A percentile compares a stretch with the other conserved stretches of the same genome.
phyloP scores from a whole-genome alignment of 2,888 invertebrate genomes.

The Arrhopalites spinosus region DNA sequence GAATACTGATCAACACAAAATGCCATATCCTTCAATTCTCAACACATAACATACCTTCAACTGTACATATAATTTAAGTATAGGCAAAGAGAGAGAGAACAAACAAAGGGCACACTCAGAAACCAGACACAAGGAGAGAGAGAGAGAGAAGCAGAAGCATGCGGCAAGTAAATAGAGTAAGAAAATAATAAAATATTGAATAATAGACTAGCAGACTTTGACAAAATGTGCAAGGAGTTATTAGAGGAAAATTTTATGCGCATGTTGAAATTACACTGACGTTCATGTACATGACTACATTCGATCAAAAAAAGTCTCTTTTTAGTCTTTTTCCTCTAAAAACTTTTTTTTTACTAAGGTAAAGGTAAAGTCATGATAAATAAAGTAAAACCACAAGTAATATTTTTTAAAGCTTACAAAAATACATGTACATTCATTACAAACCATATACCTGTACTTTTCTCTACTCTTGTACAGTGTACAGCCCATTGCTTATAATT shows the following conservation, averaged over 20 bases:
- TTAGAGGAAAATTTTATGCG: conserved; percentile 10
- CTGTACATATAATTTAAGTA: too few species aligned
- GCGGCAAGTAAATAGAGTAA: conserved; percentile 18
- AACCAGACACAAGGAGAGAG: background rate
- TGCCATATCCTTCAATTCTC: too few species aligned
- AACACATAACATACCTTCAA: too few species aligned
- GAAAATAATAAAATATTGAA: conserved; percentile 15
- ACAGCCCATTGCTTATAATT: background rate
- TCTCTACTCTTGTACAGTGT: background rate
- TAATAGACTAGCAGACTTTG: conserved; percentile 12
- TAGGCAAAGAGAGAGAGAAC: conserved; percentile 5
- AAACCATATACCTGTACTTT: background rate
- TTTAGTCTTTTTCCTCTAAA: too few species aligned
- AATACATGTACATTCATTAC: background rate
- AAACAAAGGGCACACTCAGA: conserved; percentile 4
- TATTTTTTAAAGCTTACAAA: background rate
- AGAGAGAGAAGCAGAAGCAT: background rate
- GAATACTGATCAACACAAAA: too few species aligned
- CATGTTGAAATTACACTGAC: conserved; percentile 6
- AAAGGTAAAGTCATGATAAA: too few species aligned
- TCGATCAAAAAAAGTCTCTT: too few species aligned
- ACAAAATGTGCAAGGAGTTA: conserved; percentile 16
- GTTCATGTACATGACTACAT: background rate
- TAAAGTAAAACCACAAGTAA: conserved; percentile 14
- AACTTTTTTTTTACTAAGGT: too few species aligned